These are phyloP conservation scores for Toxonevra muliebris DNA, from an alignment of 2,888 invertebrate genomes.

Conservation along the genomic window DNA sequence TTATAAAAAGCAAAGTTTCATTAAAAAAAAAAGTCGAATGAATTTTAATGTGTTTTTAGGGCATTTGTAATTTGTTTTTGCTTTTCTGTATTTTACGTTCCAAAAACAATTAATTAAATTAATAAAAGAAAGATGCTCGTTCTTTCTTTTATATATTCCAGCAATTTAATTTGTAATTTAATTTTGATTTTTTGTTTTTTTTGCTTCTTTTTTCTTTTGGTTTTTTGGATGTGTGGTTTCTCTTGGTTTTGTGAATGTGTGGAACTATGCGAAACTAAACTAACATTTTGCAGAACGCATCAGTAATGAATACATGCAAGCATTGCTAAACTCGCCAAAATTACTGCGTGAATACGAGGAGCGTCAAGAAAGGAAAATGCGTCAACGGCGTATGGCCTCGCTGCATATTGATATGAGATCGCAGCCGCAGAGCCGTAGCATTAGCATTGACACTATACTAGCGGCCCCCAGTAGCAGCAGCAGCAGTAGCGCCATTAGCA, in stretches of 20 bases:
- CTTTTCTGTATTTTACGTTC: slow-evolving; percentile 26
- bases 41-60: slow-evolving; percentile 9
- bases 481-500: slow-evolving; percentile 3
- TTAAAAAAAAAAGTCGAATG: neutral
- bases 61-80: slow-evolving; percentile 2
- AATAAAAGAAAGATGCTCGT: slow-evolving; percentile 4
- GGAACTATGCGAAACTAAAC: too few relatives aligned
- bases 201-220: slow-evolving; percentile 51
- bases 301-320: slow-evolving; percentile 56
- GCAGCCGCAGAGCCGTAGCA: slow-evolving; percentile 9
- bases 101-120: slow-evolving; percentile 32
- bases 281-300: slow-evolving; percentile 62
- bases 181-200: slow-evolving; percentile 49
- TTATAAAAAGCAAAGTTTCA: slow-evolving; percentile 5
- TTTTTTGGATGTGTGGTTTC: slow-evolving; percentile 45
- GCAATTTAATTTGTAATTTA: slow-evolving; percentile 56
- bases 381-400: slow-evolving; percentile 16
- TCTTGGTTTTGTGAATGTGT: slow-evolving; percentile 49
- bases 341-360: slow-evolving; percentile 50
- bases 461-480: slow-evolving; percentile 29
- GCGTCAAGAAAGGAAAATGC: slow-evolving; percentile 40
- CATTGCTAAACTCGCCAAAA: slow-evolving; percentile 55
- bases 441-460: slow-evolving; percentile 13
- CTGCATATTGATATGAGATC: too few relatives aligned
- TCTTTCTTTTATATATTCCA: slow-evolving; percentile 46